Conservation (phyloP, 2,888 invertebrate species). For the Lagria hirta region DNA sequence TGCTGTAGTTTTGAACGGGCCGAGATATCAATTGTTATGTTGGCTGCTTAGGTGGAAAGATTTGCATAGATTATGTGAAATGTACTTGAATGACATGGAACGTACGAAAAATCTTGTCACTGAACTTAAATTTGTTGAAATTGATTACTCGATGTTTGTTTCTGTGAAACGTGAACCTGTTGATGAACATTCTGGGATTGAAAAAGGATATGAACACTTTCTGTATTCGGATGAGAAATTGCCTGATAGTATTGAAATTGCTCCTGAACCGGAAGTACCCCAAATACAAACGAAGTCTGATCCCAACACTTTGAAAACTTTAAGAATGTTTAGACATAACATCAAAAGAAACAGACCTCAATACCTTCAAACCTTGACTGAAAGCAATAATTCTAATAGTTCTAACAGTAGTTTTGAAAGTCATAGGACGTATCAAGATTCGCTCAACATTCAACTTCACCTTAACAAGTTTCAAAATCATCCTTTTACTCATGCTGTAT, state of each 20-base stretch:
- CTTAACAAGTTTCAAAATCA: too few species aligned
- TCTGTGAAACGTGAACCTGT: conserved; percentile 60
- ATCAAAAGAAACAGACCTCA: conserved; percentile 40
- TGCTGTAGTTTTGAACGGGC: conserved; percentile 69
- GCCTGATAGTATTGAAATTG: conserved; percentile 40
- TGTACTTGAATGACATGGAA: conserved; percentile 59
- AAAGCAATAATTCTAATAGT: conserved; percentile 23
- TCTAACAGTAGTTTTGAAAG: too few species aligned
- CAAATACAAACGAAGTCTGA: conserved; percentile 49
- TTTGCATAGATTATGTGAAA: conserved; percentile 59
- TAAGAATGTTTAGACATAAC: conserved; percentile 57
- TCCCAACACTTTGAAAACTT: conserved; percentile 57
- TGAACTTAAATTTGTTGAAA: conserved; percentile 73
- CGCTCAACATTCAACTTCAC: too few species aligned
- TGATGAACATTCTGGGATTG: conserved; percentile 47
- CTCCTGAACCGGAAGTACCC: conserved; percentile 40
- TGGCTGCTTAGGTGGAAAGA: conserved; percentile 68
- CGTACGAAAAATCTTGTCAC: conserved; percentile 68
- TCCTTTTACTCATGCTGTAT: too few species aligned
- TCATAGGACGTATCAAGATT: too few species aligned
- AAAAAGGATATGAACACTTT: conserved; percentile 46
- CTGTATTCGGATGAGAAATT: conserved; percentile 40
- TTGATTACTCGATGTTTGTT: conserved; percentile 67
- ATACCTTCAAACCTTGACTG: conserved; percentile 4
- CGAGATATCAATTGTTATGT: conserved; percentile 69